Base-by-base conservation (phyloP, 2,113 vertebrate species). In the Oceanites oceanicus region DNA sequence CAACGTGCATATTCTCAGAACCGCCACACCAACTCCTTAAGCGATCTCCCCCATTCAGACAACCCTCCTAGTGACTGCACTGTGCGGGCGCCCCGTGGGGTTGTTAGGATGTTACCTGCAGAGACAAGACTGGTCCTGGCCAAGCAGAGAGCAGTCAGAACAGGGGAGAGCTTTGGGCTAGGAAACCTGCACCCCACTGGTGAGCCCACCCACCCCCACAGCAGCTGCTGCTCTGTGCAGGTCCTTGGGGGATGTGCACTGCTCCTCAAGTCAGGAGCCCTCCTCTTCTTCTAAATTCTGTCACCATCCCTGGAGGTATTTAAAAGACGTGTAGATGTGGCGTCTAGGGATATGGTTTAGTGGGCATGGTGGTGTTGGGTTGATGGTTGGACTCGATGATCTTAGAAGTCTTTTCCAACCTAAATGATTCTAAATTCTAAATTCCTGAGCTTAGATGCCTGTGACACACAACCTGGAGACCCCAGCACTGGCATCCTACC, bases 231-330 rank as follows among this genome's bases (percentile, higher is more conserved):
- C 50, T 88, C 52, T 20, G 44, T 14, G 20, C 25, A 1, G 1
- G 27, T 32, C 19, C 50, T 45, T 2, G 3, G 4, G 29, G 26
- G 15, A 47, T 1, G 10, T 20, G 7, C 0, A 0, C 53, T 55
- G 75, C 21, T 61, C n/a, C 30, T 40, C 12, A 23, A 16, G n/a
- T 18, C 15, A 44, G 50, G 15, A 72, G 36, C 26, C 22, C 11
- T 42, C 6, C 25, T 79, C 74, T 73, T 42, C 7, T 34, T 44
- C 38, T 38, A 38, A 10, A 38, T 38, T 38, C 38, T 38, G 38
- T 38, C 38, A 38, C 38, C 38, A 38, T 38, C 38, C 38, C 38
- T 38, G 38, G 38, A 38, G 38, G 38, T 38, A 38, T 38, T 38
- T 38, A 38, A 38, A 38, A 38, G 38, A 38, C 10, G 38, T 8